phyloP scores from a whole-genome alignment of 2,113 vertebrate genomes.

The Helogale parvula region DNA sequence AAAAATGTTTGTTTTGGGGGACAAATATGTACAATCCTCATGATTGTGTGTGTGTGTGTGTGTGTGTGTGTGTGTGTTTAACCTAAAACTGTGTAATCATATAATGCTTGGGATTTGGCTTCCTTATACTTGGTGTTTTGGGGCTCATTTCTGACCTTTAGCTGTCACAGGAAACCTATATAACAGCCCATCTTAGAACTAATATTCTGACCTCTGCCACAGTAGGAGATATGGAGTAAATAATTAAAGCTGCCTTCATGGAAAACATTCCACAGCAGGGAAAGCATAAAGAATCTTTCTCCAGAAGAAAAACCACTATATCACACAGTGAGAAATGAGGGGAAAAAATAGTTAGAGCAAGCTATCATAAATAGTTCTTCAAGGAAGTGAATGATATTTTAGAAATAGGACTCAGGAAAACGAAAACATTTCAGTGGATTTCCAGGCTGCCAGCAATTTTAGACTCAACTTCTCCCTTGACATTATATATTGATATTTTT shows the following conservation, averaged over 20 bases:
- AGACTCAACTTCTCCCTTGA: conserved; percentile 28
- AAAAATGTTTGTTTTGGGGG: conserved; percentile 10
- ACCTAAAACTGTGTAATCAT: neutral
- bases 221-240: conserved; percentile 72
- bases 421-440: conserved; percentile 7
- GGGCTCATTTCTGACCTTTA: conserved; percentile 18
- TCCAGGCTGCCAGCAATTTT: conserved; percentile 38
- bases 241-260: conserved; percentile 69
- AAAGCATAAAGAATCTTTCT: conserved; percentile 63
- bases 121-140: neutral
- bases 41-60: neutral
- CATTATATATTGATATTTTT: neutral
- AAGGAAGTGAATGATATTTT: conserved; percentile 5
- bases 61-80: neutral
- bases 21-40: neutral
- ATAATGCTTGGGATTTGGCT: neutral
- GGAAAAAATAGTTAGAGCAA: neutral
- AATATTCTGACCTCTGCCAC: conserved; percentile 17
- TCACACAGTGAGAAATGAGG: conserved; percentile 53
- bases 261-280: conserved; percentile 69
- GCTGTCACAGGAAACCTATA: neutral
- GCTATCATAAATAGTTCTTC: neutral
- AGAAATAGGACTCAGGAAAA: neutral
- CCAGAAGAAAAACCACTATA: conserved; percentile 63
- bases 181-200: conserved; percentile 17